Conservation (phyloP, 53 echinoderm and acorn worm species). For the Henricia sp. region DNA sequence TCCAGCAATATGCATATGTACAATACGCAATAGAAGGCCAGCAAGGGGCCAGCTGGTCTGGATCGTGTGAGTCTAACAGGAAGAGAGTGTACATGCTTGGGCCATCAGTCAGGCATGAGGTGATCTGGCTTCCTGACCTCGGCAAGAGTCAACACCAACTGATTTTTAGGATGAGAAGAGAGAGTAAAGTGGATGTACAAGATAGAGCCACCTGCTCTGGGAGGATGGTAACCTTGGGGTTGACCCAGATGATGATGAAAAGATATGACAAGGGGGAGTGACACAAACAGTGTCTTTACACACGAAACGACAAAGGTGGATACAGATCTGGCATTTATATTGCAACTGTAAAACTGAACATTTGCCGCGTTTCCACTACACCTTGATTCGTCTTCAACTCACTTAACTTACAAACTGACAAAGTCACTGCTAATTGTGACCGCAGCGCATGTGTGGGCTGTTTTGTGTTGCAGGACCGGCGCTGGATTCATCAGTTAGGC, state of each 20-base stretch:
- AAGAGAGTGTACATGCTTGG: not conserved
- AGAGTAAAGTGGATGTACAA: not conserved
- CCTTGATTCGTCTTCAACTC: no score
- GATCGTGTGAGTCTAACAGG: not conserved
- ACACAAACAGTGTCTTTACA: not conserved
- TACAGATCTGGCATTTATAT: no score
- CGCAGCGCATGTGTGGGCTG: no score
- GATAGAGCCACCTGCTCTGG: slow-evolving; percentile 21
- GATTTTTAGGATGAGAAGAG: not conserved
- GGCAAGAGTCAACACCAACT: not conserved
- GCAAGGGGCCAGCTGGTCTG: no score
- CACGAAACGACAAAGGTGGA: not conserved
- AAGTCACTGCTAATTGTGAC: no score
- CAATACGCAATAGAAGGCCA: no score
- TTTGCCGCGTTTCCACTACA: no score
- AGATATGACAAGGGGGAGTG: not conserved
- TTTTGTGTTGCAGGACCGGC: no score
- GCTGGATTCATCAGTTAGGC: no score
- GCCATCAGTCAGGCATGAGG: slow-evolving; percentile 2
- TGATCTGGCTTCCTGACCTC: not conserved
- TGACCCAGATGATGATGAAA: slow-evolving; percentile 17
- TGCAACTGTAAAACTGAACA: no score
- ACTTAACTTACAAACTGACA: no score
- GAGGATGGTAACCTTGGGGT: slow-evolving; percentile 19
- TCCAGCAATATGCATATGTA: no score